phyloP scores from a whole-genome alignment of 2,888 invertebrate genomes.

The Deilephila porcellus region DNA sequence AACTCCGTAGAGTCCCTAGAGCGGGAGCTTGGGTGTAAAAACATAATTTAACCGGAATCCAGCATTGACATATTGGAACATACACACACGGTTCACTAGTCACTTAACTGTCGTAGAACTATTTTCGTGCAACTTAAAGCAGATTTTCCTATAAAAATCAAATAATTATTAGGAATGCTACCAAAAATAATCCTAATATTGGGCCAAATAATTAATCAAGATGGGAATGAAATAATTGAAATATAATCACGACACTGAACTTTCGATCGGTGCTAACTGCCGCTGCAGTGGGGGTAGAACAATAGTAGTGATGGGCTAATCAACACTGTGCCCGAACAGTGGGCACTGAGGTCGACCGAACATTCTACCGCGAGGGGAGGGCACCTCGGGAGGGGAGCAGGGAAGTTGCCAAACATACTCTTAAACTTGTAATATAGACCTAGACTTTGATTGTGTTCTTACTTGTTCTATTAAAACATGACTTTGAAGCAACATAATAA shows the following conservation, averaged over 20 bases:
- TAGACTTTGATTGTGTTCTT: not conserved
- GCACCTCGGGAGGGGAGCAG: slow-evolving; percentile 49
- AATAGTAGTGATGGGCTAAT: slow-evolving; percentile 62
- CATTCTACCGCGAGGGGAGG: slow-evolving; percentile 45
- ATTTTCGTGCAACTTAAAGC: slow-evolving; percentile 41
- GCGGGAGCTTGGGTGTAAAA: slow-evolving; percentile 79
- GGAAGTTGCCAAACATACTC: slow-evolving; percentile 47
- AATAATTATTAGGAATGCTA: slow-evolving; percentile 38
- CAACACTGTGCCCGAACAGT: slow-evolving; percentile 48
- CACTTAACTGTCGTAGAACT: slow-evolving; percentile 48
- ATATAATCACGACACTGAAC: slow-evolving; percentile 51
- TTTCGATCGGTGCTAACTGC: slow-evolving; percentile 43
- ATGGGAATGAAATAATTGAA: slow-evolving; percentile 8
- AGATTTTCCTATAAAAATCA: slow-evolving; percentile 48
- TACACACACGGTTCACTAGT: slow-evolving; percentile 59
- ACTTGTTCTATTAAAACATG: not conserved
- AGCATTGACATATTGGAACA: slow-evolving; percentile 73
- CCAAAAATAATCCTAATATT: slow-evolving; percentile 30
- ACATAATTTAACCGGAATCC: slow-evolving; percentile 82
- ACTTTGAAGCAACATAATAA: not conserved
- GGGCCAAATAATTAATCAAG: slow-evolving; percentile 29
- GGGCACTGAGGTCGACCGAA: slow-evolving; percentile 51
- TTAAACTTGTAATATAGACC: slow-evolving; percentile 36
- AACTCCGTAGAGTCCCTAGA: slow-evolving; percentile 75
- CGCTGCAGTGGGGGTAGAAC: slow-evolving; percentile 43